Conservation (phyloP, 2,888 invertebrate genomes). For the Sialis fuliginosa region DNA sequence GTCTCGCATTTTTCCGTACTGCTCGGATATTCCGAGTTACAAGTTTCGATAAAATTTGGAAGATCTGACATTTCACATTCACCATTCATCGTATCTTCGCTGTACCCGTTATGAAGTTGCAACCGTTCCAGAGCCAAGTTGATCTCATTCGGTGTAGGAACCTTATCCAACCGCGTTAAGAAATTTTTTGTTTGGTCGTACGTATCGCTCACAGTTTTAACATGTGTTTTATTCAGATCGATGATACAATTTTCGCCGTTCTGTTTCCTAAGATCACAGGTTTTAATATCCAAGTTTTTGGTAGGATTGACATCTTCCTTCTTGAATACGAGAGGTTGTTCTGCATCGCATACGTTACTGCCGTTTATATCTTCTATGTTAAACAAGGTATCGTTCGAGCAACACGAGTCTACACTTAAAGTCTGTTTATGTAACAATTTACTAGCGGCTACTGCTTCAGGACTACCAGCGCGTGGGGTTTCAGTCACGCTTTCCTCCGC, state of each 20-base stretch:
- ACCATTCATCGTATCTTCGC: too few species aligned
- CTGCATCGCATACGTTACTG: conserved; percentile 8
- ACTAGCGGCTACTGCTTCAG: conserved; percentile 27
- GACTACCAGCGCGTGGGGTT: conserved; percentile 30
- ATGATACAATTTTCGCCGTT: background rate
- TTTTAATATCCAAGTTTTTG: conserved; percentile 2
- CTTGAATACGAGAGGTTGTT: background rate
- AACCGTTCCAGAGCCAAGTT: too few species aligned
- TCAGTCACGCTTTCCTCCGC: conserved; percentile 27
- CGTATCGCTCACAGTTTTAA: too few species aligned
- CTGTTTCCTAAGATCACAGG: conserved; percentile 2
- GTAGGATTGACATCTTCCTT: background rate
- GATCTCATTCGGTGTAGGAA: too few species aligned
- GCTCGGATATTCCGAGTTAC: background rate
- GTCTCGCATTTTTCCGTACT: conserved; percentile 1
- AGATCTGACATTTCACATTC: background rate
- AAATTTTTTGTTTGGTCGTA: too few species aligned
- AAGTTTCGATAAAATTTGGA: background rate
- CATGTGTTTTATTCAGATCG: too few species aligned
- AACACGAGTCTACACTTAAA: conserved; percentile 44
- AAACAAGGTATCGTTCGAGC: conserved; percentile 44
- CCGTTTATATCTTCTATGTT: conserved; percentile 35
- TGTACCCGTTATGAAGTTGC: too few species aligned
- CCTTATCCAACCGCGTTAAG: too few species aligned
- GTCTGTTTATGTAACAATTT: conserved; percentile 22